These are phyloP conservation scores for Diadegma fenestrale DNA, from an alignment of 2,888 invertebrate genomes.

Conservation along the genomic window DNA sequence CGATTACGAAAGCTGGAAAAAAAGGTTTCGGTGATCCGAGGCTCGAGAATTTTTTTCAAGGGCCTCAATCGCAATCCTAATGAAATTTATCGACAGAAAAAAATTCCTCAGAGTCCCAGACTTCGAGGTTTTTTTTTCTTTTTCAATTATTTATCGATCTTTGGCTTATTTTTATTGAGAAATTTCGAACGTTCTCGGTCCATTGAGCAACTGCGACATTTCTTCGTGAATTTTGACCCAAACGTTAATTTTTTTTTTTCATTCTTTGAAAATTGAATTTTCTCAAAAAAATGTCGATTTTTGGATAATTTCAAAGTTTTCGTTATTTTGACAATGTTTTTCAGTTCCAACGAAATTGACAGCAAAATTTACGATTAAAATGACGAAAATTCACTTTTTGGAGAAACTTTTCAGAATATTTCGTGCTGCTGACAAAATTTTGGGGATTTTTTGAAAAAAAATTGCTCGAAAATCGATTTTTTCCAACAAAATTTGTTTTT, in stretches of 20 bases:
- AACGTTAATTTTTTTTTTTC: neutral
- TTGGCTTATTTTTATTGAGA: neutral
- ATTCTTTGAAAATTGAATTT: too few species aligned
- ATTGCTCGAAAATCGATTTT: too few species aligned
- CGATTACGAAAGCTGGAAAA: slow-evolving; percentile 4
- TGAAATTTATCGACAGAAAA: neutral
- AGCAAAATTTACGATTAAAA: too few species aligned
- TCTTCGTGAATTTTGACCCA: neutral
- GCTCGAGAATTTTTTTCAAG: slow-evolving; percentile 1
- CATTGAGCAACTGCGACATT: slow-evolving; percentile 1
- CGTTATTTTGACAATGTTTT: too few species aligned
- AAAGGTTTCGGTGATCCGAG: neutral
- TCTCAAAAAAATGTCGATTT: too few species aligned
- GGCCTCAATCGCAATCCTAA: neutral
- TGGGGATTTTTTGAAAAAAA: too few species aligned
- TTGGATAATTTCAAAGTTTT: too few species aligned
- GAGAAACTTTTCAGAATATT: too few species aligned
- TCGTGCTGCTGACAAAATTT: too few species aligned
- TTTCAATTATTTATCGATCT: neutral
- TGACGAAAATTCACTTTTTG: too few species aligned
- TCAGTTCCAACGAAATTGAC: too few species aligned
- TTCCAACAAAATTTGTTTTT: too few species aligned
- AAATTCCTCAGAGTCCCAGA: neutral
- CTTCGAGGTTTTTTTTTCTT: neutral
- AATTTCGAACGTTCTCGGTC: slow-evolving; percentile 24